phyloP scores from a whole-genome alignment of 2,113 vertebrate genomes.

The Oceanodroma tethys region DNA sequence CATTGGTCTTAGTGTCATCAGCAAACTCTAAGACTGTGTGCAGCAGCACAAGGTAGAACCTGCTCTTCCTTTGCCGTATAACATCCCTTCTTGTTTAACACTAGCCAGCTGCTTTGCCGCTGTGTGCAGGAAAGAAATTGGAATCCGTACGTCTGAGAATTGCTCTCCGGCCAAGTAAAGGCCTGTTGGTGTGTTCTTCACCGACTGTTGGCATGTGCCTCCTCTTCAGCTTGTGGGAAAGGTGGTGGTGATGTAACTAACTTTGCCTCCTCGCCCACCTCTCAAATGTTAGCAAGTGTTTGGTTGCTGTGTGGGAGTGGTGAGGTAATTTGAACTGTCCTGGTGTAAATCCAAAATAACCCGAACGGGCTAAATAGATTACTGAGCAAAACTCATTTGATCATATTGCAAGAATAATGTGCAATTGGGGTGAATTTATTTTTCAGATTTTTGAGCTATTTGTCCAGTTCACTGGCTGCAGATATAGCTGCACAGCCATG shows the following conservation, averaged over 20 bases:
- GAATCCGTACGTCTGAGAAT: neutral
- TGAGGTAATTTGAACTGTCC: constrained; percentile 33
- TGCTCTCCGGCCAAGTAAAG: neutral
- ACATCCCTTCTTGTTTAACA: neutral
- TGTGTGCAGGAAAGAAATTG: neutral
- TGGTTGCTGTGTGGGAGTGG: constrained; percentile 14
- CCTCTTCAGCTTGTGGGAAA: constrained; percentile 21
- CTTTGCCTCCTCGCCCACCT: constrained; percentile 35
- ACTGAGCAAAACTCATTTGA: constrained; percentile 6
- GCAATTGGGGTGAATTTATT: neutral
- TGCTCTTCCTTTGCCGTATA: neutral
- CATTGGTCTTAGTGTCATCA: neutral
- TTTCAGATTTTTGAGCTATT: neutral
- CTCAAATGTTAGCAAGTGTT: constrained; percentile 42
- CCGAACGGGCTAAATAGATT: neutral
- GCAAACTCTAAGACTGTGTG: neutral
- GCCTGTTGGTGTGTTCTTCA: neutral
- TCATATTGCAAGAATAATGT: neutral
- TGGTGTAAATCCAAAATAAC: constrained; percentile 39
- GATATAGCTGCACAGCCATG: neutral
- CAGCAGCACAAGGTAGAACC: neutral
- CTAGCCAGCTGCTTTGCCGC: neutral
- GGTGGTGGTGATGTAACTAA: constrained; percentile 49
- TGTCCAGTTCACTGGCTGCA: neutral
- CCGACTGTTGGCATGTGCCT: neutral